Conservation (phyloP, 2,797 vertebrate species). For the Pseudomugil tenellus region DNA sequence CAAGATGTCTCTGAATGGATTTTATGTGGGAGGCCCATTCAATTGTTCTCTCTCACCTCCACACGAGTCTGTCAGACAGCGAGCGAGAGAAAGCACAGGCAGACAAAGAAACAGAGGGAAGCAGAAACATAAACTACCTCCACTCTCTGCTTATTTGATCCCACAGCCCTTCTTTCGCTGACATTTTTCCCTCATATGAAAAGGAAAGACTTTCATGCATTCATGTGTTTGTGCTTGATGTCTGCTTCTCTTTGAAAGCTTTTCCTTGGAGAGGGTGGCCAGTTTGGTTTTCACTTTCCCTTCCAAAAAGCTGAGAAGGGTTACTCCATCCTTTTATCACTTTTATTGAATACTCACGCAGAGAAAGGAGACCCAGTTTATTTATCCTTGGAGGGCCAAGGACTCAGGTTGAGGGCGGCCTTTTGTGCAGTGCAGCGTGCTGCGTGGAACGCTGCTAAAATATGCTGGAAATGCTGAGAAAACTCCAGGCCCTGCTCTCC, state of each 20-base stretch:
- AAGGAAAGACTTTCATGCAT: conserved; percentile 56
- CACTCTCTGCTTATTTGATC: conserved; percentile 61
- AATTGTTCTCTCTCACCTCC: conserved; percentile 69
- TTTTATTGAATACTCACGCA: conserved; percentile 66
- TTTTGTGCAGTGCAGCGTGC: conserved; percentile 61
- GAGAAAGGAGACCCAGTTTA: conserved; percentile 60
- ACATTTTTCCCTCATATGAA: conserved; percentile 55
- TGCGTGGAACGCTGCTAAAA: conserved; percentile 50
- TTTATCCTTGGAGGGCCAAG: conserved; percentile 60
- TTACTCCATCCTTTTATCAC: conserved; percentile 67
- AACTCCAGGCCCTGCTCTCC: conserved; percentile 61
- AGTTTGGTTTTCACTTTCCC: conserved; percentile 50
- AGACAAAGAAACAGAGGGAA: conserved; percentile 54
- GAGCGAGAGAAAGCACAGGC: conserved; percentile 47
- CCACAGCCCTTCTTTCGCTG: conserved; percentile 55
- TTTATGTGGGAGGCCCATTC: conserved; percentile 75
- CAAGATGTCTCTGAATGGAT: conserved; percentile 74
- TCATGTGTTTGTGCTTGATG: conserved; percentile 62
- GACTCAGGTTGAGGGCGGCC: conserved; percentile 48
- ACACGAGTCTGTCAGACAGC: conserved; percentile 47
- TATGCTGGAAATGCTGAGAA: conserved; percentile 69
- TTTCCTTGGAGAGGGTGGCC: conserved; percentile 63
- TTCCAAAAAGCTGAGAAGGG: conserved; percentile 49
- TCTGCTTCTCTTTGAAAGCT: conserved; percentile 62
- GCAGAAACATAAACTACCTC: conserved; percentile 61